Conservation (phyloP, 2,113 vertebrate genomes). For the Burhinus bistriatus region DNA sequence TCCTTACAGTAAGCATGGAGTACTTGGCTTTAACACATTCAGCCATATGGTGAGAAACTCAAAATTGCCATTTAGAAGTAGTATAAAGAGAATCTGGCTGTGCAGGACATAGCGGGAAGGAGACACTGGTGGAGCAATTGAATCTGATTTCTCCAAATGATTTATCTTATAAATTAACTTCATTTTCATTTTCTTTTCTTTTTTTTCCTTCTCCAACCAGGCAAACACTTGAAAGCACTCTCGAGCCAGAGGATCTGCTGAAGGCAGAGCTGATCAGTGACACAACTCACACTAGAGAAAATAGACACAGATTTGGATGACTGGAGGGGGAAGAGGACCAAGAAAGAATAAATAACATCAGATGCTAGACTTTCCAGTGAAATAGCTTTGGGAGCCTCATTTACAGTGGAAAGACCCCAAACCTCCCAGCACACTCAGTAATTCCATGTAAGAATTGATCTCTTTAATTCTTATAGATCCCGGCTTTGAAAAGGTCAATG, state of each 20-base stretch:
- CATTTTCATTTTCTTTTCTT: neutral
- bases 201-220: neutral
- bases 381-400: neutral
- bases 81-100: neutral
- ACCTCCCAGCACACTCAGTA: neutral
- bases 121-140: neutral
- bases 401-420: neutral
- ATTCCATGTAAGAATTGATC: neutral
- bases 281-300: neutral
- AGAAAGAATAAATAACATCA: neutral
- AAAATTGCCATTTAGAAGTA: neutral
- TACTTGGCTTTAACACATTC: neutral
- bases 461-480: neutral
- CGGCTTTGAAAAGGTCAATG: neutral
- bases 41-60: neutral
- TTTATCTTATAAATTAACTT: neutral
- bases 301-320: neutral
- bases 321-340: neutral
- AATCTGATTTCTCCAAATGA: neutral
- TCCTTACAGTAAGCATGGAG: neutral
- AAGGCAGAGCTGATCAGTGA: neutral
- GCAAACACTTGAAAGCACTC: neutral
- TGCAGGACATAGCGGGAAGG: neutral
- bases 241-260: neutral
- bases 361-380: neutral